A percentile compares a stretch with the other conserved stretches of the same genome.
phyloP scores from a whole-genome alignment of 2,888 invertebrate genomes.

The Trachelus iudaicus region DNA sequence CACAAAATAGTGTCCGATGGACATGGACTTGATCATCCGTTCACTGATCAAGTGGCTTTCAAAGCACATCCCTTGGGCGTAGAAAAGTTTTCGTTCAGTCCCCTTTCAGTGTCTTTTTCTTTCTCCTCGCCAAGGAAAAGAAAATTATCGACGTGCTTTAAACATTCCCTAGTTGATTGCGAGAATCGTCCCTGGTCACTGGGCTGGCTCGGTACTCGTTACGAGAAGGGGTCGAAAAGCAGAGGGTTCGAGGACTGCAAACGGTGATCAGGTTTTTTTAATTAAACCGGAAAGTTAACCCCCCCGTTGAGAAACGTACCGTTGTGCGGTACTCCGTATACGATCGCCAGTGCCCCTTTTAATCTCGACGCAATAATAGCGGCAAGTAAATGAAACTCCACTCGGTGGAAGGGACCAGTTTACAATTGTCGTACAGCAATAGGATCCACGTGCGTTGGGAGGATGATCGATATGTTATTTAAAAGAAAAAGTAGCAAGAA shows the following conservation, averaged over 20 bases:
- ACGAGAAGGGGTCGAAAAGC: background rate
- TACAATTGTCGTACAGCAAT: background rate
- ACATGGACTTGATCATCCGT: background rate
- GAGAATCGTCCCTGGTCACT: constrained; percentile 23
- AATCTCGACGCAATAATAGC: constrained; percentile 49
- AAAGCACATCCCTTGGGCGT: background rate
- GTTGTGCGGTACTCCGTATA: background rate
- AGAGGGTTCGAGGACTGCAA: background rate
- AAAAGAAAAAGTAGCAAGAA: constrained; percentile 4
- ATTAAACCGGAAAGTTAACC: constrained; percentile 46
- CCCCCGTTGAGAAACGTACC: constrained; percentile 14
- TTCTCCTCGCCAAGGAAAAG: constrained; percentile 21
- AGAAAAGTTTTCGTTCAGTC: background rate
- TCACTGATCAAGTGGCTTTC: background rate
- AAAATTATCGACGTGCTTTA: constrained; percentile 26
- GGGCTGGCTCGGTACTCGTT: background rate
- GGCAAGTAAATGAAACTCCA: constrained; percentile 43
- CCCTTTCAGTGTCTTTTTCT: constrained; percentile 12
- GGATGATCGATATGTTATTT: background rate
- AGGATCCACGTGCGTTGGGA: background rate
- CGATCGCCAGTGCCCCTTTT: constrained; percentile 24
- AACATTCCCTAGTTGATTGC: constrained; percentile 39
- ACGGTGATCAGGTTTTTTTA: constrained; percentile 27
- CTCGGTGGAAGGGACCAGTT: background rate
- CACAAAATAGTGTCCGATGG: background rate